These are phyloP conservation scores for Melopsittacus undulatus DNA, from an alignment of 2,797 vertebrate species.

Conservation along the genomic window DNA sequence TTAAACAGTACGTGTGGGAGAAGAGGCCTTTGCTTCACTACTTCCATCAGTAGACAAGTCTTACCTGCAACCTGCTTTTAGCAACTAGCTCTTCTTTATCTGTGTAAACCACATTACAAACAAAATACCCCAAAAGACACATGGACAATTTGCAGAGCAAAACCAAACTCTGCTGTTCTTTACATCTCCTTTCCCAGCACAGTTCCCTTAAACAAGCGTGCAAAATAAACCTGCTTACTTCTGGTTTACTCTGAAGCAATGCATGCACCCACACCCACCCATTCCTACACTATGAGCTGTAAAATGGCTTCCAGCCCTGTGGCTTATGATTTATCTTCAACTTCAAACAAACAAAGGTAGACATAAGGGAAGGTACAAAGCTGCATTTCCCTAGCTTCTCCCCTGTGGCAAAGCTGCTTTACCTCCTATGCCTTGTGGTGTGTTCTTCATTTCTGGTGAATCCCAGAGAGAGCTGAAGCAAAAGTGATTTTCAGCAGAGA, in stretches of 20 bases:
- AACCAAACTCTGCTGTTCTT: neutral
- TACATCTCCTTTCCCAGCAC: neutral
- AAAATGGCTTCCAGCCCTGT: neutral
- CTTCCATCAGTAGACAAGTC: fast-evolving
- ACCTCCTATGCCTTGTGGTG: neutral
- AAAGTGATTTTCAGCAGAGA: neutral
- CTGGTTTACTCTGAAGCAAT: neutral
- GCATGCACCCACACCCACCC: neutral
- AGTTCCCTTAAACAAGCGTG: neutral
- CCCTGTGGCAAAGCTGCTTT: neutral
- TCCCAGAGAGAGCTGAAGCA: neutral
- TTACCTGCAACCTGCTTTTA: neutral
- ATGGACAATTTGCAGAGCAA: neutral
- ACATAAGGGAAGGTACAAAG: neutral
- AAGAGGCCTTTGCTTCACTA: neutral
- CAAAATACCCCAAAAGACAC: neutral
- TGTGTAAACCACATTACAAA: neutral
- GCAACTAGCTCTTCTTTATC: neutral
- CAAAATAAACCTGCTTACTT: neutral
- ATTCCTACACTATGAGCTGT: neutral
- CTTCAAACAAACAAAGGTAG: conserved; percentile 28
- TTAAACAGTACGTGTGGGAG: neutral
- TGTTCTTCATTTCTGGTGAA: neutral
- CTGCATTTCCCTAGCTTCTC: neutral
- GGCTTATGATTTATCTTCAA: conserved; percentile 35